Base-by-base conservation (phyloP, 2,888 invertebrate genomes). In the Nymphalis polychloros region DNA sequence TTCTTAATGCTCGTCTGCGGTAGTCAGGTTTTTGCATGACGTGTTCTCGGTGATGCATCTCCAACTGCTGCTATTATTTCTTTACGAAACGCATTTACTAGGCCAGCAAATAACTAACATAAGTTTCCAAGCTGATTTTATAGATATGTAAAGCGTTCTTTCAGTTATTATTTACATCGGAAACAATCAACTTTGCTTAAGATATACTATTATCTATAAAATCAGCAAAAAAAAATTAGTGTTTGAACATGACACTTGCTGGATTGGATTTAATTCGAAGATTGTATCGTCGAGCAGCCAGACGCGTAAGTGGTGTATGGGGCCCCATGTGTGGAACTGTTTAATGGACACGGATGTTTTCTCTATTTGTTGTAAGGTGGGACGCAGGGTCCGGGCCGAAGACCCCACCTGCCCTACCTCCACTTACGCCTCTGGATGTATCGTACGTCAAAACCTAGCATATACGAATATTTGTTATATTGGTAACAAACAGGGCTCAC, bases 381-480 rank as follows among this genome's bases (percentile, higher is more conserved):
- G 85, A 87, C 84, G 89, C 92, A 88, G 91, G 91, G 91, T 83
- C 91, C 92, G 84, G 91, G 93, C 86, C 89, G 93, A 76, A 85
- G 93, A 84, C 93, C 93, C 88, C 93, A 93, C 88, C 92, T 93
- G 92, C 93, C 93, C 84, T 93, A 92, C 84, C 92, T 93, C 88
- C 93, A 93, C 92, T 93, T 93, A 89, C 93, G 93, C 89, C 90
- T 93, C 90, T 93, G 93, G 93, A 93, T 93, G 93, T 92, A 93
- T 92, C 93, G 93, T 93, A 93, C 88, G 93, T 93, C 83, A 82
- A 81, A 80, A 82, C 74, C 57, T 73, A 70, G 80, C 79, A 79
- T 77, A 79, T 80, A 75, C 73, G 77, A 75, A 76, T 73, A 73
- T 74, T 70, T 75, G 72, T 77, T 78, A 78, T 75, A 75, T 78